These are phyloP conservation scores for Periophthalmodon schlosseri DNA, from an alignment of 2,113 vertebrate genomes.

Conservation along the genomic window DNA sequence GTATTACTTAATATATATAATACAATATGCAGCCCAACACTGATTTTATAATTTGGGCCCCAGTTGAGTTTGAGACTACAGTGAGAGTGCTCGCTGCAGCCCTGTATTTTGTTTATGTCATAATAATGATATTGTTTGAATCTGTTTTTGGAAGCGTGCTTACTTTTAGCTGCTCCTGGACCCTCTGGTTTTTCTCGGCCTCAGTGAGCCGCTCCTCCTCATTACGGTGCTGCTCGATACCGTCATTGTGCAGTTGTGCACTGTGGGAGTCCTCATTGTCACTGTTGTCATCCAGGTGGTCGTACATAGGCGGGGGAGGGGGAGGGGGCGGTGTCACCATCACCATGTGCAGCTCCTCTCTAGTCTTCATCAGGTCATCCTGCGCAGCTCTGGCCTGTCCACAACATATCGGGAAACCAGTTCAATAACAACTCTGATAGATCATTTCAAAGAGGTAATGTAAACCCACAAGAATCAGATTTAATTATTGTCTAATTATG, in stretches of 20 bases:
- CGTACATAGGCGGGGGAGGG: slow-evolving; percentile 80
- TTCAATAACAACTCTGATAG: background rate
- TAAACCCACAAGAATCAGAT: too few species aligned
- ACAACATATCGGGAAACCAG: background rate
- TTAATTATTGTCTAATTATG: too few species aligned
- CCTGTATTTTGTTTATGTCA: background rate
- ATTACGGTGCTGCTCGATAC: slow-evolving; percentile 83
- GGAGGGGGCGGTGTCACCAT: slow-evolving; percentile 83
- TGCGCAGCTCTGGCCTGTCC: slow-evolving; percentile 87
- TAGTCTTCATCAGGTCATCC: slow-evolving; percentile 87
- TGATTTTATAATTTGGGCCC: too few species aligned
- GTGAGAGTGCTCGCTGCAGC: too few species aligned
- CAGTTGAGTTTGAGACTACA: too few species aligned
- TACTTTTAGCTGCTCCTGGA: slow-evolving; percentile 92
- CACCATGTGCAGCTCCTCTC: slow-evolving; percentile 87
- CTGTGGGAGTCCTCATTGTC: slow-evolving; percentile 86
- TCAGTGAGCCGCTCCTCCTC: slow-evolving; percentile 92
- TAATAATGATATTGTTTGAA: background rate
- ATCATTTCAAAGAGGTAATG: background rate
- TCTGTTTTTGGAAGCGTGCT: slow-evolving; percentile 33
- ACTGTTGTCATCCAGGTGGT: slow-evolving; percentile 79
- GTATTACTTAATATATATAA: too few species aligned
- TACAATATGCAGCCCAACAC: too few species aligned
- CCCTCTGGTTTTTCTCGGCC: slow-evolving; percentile 91
- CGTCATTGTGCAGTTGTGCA: slow-evolving; percentile 85